Evolutionary conservation across 2,113 vertebrate species (phyloP), one percentile per base, ranked within the genome.

Genomic region (Turdus rufiventris): DNA sequence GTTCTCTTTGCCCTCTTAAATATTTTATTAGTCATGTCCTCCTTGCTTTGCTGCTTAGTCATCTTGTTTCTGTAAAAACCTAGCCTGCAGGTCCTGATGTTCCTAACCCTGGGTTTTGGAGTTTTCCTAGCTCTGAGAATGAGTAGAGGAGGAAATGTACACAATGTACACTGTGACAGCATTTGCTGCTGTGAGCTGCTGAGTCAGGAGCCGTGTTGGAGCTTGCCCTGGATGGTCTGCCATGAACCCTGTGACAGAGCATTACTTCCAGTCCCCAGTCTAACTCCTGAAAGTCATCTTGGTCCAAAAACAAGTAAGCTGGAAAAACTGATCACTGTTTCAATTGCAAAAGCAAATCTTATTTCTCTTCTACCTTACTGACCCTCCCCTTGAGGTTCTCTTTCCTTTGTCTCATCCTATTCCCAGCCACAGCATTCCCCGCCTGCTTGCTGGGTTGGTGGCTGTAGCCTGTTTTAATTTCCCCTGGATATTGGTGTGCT

Each of bases 291-390:
- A 82, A 68, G 50, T 29, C 45, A 76, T 10, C 53, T 73, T 88
- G 25, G 40, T 94, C 77, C 89, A 87, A 90, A 89, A 95, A 36
- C 81, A 60, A 65, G n/a, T 91, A 74, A 87, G 60, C 80, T 89
- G 88, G 76, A 93, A 86, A 97, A 75, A 31, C 11, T 95, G 91
- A 60, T 91, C 3, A 1, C 31, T 89, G 28, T 85, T 89, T 94
- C 61, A 54, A 9, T 53, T 88, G 48, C 45, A 94, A 96, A 91
- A 66, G 8, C 45, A 81, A 51, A 4, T 57, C 40, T 91, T 57
- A 18, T 50, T 43, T 65, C 56, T 67, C n/a, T 51, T 65, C 62
- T 68, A 26, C 25, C 29, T 24, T n/a, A 24, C 8, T 60, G 36
- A 57, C 23, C 12, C 25, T 68, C 40, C 5, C 16, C 18, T 67